phyloP scores from a whole-genome alignment of 2,888 invertebrate species.

The Nomada lathburiana region DNA sequence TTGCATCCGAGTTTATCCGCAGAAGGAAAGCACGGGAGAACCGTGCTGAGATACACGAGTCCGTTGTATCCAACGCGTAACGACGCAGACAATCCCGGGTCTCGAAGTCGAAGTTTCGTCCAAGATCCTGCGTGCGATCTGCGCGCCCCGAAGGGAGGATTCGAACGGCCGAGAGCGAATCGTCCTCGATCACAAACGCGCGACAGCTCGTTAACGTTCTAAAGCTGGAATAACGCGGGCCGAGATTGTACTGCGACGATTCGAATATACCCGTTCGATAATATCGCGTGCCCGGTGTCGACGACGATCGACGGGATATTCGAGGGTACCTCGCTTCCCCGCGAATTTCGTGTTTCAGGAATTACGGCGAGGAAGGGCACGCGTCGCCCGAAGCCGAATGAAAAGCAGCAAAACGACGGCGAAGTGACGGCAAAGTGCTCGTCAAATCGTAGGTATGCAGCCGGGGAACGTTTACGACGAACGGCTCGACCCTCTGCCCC shows the following conservation, averaged over 20 bases:
- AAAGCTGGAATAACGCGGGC: neutral
- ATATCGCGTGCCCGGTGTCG: neutral
- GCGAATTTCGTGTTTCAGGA: conserved; percentile 38
- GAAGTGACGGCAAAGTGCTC: conserved; percentile 67
- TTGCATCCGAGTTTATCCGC: neutral
- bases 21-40: neutral
- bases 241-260: neutral
- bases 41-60: neutral
- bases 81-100: conserved; percentile 23
- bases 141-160: neutral
- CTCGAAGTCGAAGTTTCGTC: conserved; percentile 16
- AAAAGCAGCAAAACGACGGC: conserved; percentile 49
- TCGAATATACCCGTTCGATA: neutral
- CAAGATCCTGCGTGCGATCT: conserved; percentile 9
- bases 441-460: conserved; percentile 69
- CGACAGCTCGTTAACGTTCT: conserved; percentile 1
- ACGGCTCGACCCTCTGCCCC: conserved; percentile 29
- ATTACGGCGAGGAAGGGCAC: conserved; percentile 41
- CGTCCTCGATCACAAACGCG: conserved; percentile 3
- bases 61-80: conserved; percentile 5
- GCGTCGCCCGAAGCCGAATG: conserved; percentile 7
- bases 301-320: conserved; percentile 3
- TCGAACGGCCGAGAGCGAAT: neutral
- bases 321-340: neutral
- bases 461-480: conserved; percentile 64